These are phyloP conservation scores for Molorchus minor DNA, from an alignment of 2,888 invertebrate species.

Conservation along the genomic window DNA sequence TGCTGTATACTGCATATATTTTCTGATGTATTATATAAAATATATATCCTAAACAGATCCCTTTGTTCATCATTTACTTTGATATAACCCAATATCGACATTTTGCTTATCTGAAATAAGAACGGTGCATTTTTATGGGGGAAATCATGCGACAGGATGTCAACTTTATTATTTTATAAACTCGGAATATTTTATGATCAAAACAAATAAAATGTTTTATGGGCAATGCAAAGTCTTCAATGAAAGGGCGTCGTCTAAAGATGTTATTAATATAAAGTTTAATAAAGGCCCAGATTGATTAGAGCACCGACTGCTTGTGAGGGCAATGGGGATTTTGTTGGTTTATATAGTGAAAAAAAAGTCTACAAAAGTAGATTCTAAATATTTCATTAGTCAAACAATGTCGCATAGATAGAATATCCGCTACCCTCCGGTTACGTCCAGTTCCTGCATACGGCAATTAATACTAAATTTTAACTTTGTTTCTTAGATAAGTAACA, in stretches of 20 bases:
- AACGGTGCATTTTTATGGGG: conserved; percentile 45
- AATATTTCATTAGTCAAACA: too few species aligned
- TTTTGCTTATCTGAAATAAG: conserved; percentile 23
- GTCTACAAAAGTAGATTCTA: too few species aligned
- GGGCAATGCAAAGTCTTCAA: conserved; percentile 18
- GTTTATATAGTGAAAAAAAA: too few species aligned
- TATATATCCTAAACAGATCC: too few species aligned
- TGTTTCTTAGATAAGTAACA: too few species aligned
- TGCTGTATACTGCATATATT: too few species aligned
- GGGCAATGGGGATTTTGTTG: not conserved
- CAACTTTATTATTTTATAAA: conserved; percentile 50
- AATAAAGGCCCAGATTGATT: conserved; percentile 15
- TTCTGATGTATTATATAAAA: too few species aligned
- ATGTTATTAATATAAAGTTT: conserved; percentile 18
- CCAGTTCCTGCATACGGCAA: too few species aligned
- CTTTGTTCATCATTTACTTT: too few species aligned
- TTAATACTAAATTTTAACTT: too few species aligned
- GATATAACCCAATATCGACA: conserved; percentile 16
- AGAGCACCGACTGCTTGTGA: not conserved
- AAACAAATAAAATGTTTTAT: conserved; percentile 47
- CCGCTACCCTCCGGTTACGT: too few species aligned
- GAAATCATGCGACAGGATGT: conserved; percentile 51
- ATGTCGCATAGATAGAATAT: too few species aligned
- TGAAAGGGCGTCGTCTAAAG: conserved; percentile 11
- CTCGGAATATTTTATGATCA: conserved; percentile 46